These are phyloP conservation scores for Onychorhynchus coronatus DNA, from an alignment of 2,113 vertebrate genomes.

Conservation along the genomic window DNA sequence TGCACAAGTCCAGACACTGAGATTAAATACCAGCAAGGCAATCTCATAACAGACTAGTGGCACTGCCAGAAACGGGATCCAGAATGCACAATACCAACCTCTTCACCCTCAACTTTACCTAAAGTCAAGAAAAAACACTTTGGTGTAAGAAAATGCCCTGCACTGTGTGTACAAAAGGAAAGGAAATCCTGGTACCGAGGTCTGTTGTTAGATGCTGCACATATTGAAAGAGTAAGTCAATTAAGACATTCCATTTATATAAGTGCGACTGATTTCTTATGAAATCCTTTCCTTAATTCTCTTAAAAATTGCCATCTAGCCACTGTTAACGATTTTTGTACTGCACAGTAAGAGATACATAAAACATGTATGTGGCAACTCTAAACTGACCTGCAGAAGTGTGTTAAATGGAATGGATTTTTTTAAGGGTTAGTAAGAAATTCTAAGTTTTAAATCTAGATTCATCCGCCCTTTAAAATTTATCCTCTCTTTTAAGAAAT, in stretches of 20 bases:
- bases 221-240: not conserved
- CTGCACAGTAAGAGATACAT: not conserved
- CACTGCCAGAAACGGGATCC: not conserved
- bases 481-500: not conserved
- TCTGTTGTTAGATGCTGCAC: not conserved
- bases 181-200: not conserved
- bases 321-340: not conserved
- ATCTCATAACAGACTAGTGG: not conserved
- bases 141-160: not conserved
- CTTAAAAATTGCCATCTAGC: not conserved
- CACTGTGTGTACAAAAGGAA: not conserved
- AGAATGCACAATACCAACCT: not conserved
- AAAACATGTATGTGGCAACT: not conserved
- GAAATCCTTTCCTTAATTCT: not conserved
- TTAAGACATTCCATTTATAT: not conserved
- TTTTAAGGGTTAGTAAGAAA: not conserved
- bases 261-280: not conserved
- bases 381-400: not conserved
- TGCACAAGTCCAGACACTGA: not conserved
- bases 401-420: not conserved
- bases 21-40: constrained; percentile 7
- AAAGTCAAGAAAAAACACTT: not conserved
- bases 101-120: not conserved
- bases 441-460: not conserved
- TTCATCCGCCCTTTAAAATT: not conserved